These are phyloP conservation scores for Trematocara unimaculatum DNA, from an alignment of 2,113 vertebrate species.

Conservation along the genomic window DNA sequence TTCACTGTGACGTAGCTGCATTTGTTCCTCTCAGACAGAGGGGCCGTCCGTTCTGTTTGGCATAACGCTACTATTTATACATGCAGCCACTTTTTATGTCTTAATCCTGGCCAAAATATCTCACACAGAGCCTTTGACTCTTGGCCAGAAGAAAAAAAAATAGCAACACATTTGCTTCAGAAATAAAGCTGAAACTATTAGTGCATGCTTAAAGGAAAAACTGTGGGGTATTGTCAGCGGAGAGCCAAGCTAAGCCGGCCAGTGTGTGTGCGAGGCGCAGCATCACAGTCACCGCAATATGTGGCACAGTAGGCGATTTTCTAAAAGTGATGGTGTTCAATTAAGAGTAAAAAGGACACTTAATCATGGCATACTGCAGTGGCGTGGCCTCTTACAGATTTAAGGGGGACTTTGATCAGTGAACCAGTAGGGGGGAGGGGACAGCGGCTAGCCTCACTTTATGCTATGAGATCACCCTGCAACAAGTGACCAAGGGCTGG, in stretches of 20 bases:
- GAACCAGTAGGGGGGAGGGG: conserved; percentile 1
- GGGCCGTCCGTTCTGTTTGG: conserved; percentile 3
- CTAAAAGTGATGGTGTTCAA: conserved; percentile 54
- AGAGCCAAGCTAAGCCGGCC: conserved; percentile 29
- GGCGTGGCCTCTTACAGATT: conserved; percentile 5
- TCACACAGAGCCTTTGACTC: conserved; percentile 31
- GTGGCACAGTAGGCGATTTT: conserved; percentile 43
- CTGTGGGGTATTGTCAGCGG: conserved; percentile 19
- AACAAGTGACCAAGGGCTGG: conserved; percentile 10
- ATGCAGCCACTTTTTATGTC: conserved; percentile 30
- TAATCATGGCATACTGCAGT: conserved; percentile 12
- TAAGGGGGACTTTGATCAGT: conserved; percentile 19
- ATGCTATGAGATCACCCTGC: conserved; percentile 36
- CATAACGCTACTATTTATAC: conserved; percentile 29
- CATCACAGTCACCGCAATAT: not conserved
- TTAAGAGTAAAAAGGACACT: conserved; percentile 48
- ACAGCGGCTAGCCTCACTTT: conserved; percentile 7
- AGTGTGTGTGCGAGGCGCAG: not conserved
- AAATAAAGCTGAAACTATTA: conserved; percentile 54
- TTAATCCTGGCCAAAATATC: conserved; percentile 42
- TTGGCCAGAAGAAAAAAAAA: conserved; percentile 32
- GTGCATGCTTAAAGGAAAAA: conserved; percentile 15
- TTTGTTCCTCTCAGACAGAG: conserved; percentile 6
- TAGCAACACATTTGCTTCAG: not conserved
- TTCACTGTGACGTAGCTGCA: not conserved